Conservation (phyloP, 2,888 invertebrate genomes). For the Stictocephala bisonia region DNA sequence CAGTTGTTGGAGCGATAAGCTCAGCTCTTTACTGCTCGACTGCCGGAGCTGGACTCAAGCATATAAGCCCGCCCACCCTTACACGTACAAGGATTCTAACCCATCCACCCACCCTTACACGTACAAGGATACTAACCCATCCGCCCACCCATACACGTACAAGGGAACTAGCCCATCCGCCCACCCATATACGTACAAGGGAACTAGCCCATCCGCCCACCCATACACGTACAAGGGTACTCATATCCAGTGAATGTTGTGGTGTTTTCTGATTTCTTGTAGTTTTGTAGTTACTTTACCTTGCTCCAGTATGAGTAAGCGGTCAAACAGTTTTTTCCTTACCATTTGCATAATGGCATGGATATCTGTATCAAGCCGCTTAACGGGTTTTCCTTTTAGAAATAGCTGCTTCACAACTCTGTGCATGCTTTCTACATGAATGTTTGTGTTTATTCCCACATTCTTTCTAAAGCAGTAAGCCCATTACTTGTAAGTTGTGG, state of each 20-base stretch:
- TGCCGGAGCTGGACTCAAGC: too few species aligned
- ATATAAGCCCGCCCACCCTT: too few species aligned
- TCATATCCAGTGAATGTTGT: neutral
- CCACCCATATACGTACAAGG: too few species aligned
- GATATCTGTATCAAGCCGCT: slow-evolving; percentile 55
- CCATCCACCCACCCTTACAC: too few species aligned
- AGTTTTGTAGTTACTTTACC: slow-evolving; percentile 54
- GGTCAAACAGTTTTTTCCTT: slow-evolving; percentile 56
- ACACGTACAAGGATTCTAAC: too few species aligned
- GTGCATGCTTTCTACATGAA: slow-evolving; percentile 58
- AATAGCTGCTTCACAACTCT: slow-evolving; percentile 56
- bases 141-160: too few species aligned
- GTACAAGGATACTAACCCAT: too few species aligned
- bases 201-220: too few species aligned
- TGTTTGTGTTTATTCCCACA: slow-evolving; percentile 57
- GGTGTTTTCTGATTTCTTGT: neutral
- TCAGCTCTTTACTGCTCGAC: too few species aligned
- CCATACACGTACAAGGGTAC: neutral
- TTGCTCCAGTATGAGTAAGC: slow-evolving; percentile 57
- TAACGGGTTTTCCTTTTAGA: slow-evolving; percentile 54
- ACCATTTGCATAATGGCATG: slow-evolving; percentile 56
- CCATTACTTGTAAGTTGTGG: slow-evolving; percentile 49
- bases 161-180: too few species aligned
- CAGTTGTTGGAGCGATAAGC: too few species aligned
- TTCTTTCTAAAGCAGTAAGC: slow-evolving; percentile 55